Percentiles rank a stretch among this genome's conserved stretches.
phyloP scores from a whole-genome alignment of 2,888 invertebrate species.

The Empis livida region DNA sequence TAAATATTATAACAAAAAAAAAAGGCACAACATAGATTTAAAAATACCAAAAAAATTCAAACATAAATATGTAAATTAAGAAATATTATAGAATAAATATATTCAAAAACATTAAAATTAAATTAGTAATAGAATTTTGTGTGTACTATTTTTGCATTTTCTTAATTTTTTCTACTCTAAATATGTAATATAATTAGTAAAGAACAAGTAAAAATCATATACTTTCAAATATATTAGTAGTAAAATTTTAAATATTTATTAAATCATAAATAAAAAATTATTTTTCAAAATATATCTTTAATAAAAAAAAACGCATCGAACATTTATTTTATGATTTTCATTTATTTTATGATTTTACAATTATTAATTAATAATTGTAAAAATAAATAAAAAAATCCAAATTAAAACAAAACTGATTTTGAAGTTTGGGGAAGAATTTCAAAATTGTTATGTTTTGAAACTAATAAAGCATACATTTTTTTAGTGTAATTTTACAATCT shows the following conservation, averaged over 20 bases:
- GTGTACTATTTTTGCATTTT: too few species aligned
- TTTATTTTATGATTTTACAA: neutral
- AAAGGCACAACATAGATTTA: conserved; percentile 10
- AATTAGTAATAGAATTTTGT: neutral
- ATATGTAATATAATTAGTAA: too few species aligned
- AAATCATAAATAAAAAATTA: neutral
- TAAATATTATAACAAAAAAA: neutral
- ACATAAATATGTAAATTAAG: neutral
- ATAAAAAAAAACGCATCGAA: neutral
- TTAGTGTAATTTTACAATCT: too few species aligned
- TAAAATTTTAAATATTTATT: neutral
- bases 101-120: neutral
- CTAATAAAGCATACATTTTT: too few species aligned
- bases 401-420: conserved; percentile 26
- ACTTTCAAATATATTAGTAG: neutral
- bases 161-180: too few species aligned
- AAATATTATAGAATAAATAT: neutral
- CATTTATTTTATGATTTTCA: neutral
- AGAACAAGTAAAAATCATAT: too few species aligned
- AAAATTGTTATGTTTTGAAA: conserved; percentile 27
- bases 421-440: conserved; percentile 38
- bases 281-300: neutral
- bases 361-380: neutral
- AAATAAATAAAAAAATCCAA: too few species aligned
- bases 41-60: neutral